A percentile compares a stretch with the other conserved stretches of the same genome.
phyloP scores from a whole-genome alignment of 2,113 vertebrate species.

The Orycteropus afer region DNA sequence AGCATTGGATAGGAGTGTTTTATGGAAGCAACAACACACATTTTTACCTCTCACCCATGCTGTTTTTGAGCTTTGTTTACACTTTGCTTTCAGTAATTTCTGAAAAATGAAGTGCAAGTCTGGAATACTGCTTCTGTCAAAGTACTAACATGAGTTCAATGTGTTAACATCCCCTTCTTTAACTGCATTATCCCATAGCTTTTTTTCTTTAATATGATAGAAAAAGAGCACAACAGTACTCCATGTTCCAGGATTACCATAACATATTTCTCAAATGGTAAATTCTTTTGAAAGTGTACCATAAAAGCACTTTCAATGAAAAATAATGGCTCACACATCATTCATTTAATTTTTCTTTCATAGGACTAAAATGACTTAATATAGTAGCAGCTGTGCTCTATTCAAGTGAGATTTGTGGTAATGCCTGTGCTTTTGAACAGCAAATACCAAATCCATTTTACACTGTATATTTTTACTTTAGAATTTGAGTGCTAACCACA shows the following conservation, averaged over 20 bases:
- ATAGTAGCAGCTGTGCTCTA: background rate
- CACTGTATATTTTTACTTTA: conserved; percentile 35
- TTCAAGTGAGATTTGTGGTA: conserved; percentile 1
- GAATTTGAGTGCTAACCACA: background rate
- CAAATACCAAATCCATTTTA: conserved; percentile 36
- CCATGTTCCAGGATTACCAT: background rate
- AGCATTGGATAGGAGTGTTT: background rate
- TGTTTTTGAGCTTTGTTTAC: background rate
- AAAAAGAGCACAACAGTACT: background rate
- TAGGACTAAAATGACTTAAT: conserved; percentile 2
- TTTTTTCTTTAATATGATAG: background rate
- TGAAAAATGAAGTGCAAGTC: conserved; percentile 9
- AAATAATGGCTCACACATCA: conserved; percentile 30
- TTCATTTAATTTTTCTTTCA: conserved; percentile 26
- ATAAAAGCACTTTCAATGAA: conserved; percentile 15
- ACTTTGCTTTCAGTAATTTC: background rate
- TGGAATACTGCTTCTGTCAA: background rate
- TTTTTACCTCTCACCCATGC: background rate
- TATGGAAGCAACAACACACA: background rate
- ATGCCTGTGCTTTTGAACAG: background rate
- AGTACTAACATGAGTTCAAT: background rate
- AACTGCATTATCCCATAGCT: background rate
- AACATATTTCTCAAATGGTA: conserved; percentile 3
- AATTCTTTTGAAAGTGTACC: conserved; percentile 44
- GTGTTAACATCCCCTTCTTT: background rate